These are phyloP conservation scores for Oncorhynchus nerka DNA, from an alignment of 2,113 vertebrate species.

Conservation along the genomic window DNA sequence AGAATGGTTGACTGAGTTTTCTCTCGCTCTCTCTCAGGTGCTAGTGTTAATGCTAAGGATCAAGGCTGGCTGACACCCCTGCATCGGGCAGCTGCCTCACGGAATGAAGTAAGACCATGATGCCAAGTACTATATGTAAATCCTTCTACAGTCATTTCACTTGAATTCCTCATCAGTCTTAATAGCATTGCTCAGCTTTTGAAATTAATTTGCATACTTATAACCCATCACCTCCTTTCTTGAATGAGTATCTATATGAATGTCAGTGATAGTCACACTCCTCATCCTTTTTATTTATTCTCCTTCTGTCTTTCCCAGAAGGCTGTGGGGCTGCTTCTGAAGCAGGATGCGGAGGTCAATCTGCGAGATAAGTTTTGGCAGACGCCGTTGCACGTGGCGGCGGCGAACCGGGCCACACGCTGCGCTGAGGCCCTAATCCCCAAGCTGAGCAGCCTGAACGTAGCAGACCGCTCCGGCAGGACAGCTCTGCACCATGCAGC, in stretches of 20 bases:
- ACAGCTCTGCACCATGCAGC: slow-evolving; percentile 93
- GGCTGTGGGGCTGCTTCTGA: slow-evolving; percentile 86
- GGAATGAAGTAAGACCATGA: slow-evolving; percentile 81
- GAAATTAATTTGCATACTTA: too few relatives aligned
- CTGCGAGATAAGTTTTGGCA: slow-evolving; percentile 90
- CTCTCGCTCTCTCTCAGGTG: slow-evolving; percentile 71
- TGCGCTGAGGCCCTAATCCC: slow-evolving; percentile 86
- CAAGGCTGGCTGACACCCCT: slow-evolving; percentile 88
- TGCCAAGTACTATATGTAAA: too few relatives aligned
- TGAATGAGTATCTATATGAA: too few relatives aligned
- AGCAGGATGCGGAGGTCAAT: slow-evolving; percentile 86
- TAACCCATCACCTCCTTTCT: too few relatives aligned
- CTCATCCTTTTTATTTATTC: neutral
- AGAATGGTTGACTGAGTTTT: too few relatives aligned
- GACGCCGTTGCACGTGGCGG: slow-evolving; percentile 90
- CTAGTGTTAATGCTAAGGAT: slow-evolving; percentile 90
- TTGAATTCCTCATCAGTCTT: too few relatives aligned
- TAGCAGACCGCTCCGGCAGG: slow-evolving; percentile 84
- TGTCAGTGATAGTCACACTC: too few relatives aligned
- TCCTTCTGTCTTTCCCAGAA: slow-evolving; percentile 62
- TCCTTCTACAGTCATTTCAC: too few relatives aligned
- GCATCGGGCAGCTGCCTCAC: slow-evolving; percentile 90
- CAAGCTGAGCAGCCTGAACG: slow-evolving; percentile 84
- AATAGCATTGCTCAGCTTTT: too few relatives aligned
- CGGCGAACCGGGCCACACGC: slow-evolving; percentile 85